Percentiles rank a stretch among this genome's conserved stretches.
These are phyloP conservation scores for Origma solitaria DNA, from an alignment of 2,113 vertebrate species.

Conservation along the genomic window DNA sequence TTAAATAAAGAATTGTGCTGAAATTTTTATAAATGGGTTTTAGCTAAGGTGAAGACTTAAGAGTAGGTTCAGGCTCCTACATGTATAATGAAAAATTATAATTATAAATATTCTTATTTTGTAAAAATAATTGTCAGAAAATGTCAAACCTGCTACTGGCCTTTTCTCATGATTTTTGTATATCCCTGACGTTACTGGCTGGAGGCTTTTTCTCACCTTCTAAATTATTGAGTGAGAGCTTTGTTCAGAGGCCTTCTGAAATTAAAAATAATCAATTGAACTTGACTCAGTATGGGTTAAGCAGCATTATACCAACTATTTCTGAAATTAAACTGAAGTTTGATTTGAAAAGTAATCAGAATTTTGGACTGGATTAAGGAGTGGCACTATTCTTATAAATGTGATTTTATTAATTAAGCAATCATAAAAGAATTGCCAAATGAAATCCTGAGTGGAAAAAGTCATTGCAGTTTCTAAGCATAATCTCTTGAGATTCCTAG, in stretches of 20 bases:
- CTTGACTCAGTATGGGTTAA: background rate
- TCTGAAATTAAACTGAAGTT: conserved; percentile 51
- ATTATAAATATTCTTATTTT: background rate
- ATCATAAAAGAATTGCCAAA: conserved; percentile 52
- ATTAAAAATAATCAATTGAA: background rate
- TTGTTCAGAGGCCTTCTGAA: background rate
- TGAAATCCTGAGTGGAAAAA: conserved; percentile 22
- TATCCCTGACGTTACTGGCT: background rate
- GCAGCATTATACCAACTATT: background rate
- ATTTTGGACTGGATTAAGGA: conserved; percentile 29
- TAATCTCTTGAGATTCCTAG: background rate
- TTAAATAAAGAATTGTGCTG: background rate
- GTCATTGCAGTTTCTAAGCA: conserved; percentile 51
- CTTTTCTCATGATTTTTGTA: background rate
- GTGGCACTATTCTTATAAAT: conserved; percentile 36
- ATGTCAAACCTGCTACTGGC: background rate
- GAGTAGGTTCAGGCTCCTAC: background rate
- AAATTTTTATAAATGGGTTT: background rate
- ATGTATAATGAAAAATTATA: background rate
- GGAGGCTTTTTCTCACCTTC: background rate
- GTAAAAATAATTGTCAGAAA: background rate
- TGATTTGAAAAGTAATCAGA: conserved; percentile 55
- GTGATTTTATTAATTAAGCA: conserved; percentile 67
- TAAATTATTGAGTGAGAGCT: background rate
- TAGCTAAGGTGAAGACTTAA: background rate